These are phyloP conservation scores for Hippolais icterina DNA, from an alignment of 2,113 vertebrate species.

Conservation along the genomic window DNA sequence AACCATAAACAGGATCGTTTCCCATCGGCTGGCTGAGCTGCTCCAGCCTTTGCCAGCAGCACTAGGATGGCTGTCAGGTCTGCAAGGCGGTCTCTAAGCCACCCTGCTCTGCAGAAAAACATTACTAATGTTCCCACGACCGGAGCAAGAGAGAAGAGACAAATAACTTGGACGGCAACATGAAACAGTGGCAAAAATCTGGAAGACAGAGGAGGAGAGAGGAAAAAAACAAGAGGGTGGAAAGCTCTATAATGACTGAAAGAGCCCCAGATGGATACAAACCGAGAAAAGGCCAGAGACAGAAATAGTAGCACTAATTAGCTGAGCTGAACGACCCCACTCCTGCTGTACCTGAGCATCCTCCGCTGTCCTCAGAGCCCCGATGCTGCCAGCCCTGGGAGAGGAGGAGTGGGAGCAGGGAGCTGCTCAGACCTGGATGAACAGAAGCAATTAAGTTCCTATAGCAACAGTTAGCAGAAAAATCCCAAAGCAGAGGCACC, in stretches of 20 bases:
- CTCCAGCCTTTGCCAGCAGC: conserved; percentile 27
- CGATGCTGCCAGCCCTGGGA: accelerated
- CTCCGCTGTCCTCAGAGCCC: not conserved
- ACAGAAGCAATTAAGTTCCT: not conserved
- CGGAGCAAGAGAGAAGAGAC: not conserved
- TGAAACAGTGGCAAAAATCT: conserved; percentile 55
- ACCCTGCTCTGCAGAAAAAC: conserved; percentile 27
- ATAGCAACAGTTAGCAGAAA: not conserved
- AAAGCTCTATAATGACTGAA: not conserved
- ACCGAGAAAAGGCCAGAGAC: not conserved
- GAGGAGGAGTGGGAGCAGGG: not conserved
- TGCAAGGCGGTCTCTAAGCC: not conserved
- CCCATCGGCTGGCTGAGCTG: not conserved
- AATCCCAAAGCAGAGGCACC: not conserved
- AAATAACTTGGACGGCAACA: conserved; percentile 6
- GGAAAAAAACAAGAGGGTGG: not conserved
- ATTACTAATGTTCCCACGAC: conserved; percentile 25
- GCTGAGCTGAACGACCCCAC: not conserved
- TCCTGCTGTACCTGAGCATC: conserved; percentile 24
- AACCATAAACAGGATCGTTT: not conserved
- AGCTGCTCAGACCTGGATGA: not conserved
- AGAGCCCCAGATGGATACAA: not conserved
- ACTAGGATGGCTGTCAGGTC: not conserved
- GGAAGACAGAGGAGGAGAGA: conserved; percentile 9
- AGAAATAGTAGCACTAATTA: conserved; percentile 36